Percentiles rank a stretch among this genome's conserved stretches.
These are phyloP conservation scores for Lasius platythorax DNA, from an alignment of 2,888 invertebrate species.

Conservation along the genomic window DNA sequence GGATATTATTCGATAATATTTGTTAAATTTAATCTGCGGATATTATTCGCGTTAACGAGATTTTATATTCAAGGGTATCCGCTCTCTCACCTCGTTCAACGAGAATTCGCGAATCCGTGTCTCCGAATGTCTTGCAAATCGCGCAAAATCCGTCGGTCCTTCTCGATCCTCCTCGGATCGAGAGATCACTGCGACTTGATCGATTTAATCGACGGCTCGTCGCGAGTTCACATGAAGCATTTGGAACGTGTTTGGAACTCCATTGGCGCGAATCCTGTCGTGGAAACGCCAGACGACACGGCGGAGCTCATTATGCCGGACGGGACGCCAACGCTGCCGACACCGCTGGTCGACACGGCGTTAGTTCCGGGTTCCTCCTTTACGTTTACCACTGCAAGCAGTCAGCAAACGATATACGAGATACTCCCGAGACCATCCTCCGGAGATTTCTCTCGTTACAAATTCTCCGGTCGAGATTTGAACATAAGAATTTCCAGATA, in stretches of 20 bases:
- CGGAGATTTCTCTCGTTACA: background rate
- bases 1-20: conserved; percentile 21
- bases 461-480: background rate
- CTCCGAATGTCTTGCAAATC: background rate
- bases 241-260: conserved; percentile 83
- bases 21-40: conserved; percentile 26
- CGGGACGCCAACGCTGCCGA: conserved; percentile 78
- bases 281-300: conserved; percentile 80
- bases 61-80: background rate
- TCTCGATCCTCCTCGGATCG: background rate
- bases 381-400: conserved; percentile 79
- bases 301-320: conserved; percentile 80
- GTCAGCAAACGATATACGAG: background rate
- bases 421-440: background rate
- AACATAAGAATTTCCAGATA: background rate
- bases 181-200: background rate
- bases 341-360: conserved; percentile 77
- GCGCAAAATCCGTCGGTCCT: background rate
- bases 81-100: conserved; percentile 17
- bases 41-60: background rate
- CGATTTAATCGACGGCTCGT: background rate
- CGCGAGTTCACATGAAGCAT: conserved; percentile 80
- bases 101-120: conserved; percentile 24
- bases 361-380: conserved; percentile 84
- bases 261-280: conserved; percentile 80